Conservation (phyloP, 2,797 vertebrate genomes). For the Oreortyx pictus region DNA sequence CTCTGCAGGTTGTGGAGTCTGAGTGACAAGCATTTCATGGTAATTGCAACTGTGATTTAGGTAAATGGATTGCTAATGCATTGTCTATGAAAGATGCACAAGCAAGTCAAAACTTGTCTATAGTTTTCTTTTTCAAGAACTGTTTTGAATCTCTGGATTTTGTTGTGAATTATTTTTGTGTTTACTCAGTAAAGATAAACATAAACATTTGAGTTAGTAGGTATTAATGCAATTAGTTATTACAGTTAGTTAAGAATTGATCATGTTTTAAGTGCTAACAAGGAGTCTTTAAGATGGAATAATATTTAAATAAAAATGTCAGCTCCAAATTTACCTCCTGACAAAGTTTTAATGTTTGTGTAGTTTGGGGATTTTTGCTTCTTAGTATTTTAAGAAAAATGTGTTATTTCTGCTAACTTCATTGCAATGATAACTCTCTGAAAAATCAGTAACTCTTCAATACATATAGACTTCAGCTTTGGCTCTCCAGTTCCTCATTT, state of each 20-base stretch:
- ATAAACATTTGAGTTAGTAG: neutral
- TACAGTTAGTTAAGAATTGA: constrained; percentile 5
- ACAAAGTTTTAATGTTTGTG: neutral
- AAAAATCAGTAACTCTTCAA: neutral
- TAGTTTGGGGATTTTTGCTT: neutral
- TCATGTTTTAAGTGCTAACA: neutral
- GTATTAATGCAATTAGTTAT: neutral
- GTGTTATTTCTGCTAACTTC: neutral
- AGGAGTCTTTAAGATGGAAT: neutral
- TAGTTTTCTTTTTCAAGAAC: neutral
- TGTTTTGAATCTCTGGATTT: neutral
- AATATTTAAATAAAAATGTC: neutral
- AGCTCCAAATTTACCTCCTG: neutral
- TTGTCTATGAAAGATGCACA: neutral
- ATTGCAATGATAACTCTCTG: neutral
- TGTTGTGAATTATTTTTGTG: neutral
- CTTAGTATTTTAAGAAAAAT: neutral
- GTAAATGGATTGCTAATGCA: neutral
- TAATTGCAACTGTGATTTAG: neutral
- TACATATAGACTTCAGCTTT: neutral
- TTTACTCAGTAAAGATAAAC: neutral
- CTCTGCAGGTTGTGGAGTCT: neutral
- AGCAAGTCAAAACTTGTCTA: neutral
- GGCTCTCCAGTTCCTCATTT: neutral
- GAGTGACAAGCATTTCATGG: neutral